phyloP scores from a whole-genome alignment of 2,888 invertebrate species.

The Morpho achilles region DNA sequence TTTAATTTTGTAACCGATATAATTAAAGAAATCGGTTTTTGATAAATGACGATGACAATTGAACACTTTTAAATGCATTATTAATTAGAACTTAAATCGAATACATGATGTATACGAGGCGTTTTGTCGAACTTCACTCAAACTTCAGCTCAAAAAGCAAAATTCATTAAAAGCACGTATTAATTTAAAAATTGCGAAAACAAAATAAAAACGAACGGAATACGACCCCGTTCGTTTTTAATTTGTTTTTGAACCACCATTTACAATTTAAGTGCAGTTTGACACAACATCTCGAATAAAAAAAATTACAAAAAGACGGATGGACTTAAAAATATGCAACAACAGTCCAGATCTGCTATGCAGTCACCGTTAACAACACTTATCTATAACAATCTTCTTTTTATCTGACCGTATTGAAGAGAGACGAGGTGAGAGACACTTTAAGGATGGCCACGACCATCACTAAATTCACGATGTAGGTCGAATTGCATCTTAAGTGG shows the following conservation, averaged over 20 bases:
- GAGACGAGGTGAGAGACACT: constrained; percentile 72
- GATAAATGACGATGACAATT: too few relatives aligned
- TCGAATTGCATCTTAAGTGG: constrained; percentile 79
- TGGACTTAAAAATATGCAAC: constrained; percentile 76
- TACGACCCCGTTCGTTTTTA: constrained; percentile 38
- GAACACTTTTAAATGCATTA: constrained; percentile 16
- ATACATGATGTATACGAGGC: constrained; percentile 9
- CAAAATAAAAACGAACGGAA: constrained; percentile 38
- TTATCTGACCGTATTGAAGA: constrained; percentile 78
- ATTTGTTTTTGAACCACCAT: constrained; percentile 62
- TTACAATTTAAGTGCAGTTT: constrained; percentile 76
- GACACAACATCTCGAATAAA: constrained; percentile 71
- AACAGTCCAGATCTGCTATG: constrained; percentile 74
- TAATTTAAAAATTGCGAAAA: constrained; percentile 45
- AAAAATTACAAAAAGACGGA: constrained; percentile 44
- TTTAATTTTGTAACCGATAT: too few relatives aligned
- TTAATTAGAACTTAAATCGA: constrained; percentile 9
- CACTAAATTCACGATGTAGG: constrained; percentile 77
- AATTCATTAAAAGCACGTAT: constrained; percentile 48
- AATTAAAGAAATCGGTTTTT: too few relatives aligned
- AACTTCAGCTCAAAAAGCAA: constrained; percentile 55
- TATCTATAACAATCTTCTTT: constrained; percentile 61
- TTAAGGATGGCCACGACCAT: constrained; percentile 76
- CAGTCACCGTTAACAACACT: constrained; percentile 76
- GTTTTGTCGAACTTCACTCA: constrained; percentile 78